Conservation (phyloP, 2,113 vertebrate species). For the Empidonax traillii region DNA sequence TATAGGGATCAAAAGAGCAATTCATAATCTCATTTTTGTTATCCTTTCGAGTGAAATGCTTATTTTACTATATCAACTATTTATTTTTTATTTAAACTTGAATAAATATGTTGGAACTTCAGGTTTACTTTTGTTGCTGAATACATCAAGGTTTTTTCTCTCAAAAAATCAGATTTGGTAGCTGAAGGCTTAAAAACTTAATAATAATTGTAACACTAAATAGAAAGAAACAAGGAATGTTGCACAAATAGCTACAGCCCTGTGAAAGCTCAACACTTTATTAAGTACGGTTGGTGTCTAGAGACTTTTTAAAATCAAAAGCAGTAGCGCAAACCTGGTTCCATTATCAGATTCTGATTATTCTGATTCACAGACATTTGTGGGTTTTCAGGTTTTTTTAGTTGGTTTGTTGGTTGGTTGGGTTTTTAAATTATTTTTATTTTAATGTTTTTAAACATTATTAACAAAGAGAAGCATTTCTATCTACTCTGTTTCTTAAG, state of each 20-base stretch:
- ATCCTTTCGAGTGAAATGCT: accelerated
- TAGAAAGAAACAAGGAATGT: not conserved
- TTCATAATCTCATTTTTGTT: not conserved
- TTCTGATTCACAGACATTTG: not conserved
- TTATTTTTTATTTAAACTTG: not conserved
- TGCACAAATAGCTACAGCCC: not conserved
- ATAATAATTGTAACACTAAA: not conserved
- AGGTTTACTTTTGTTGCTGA: not conserved
- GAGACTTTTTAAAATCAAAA: not conserved
- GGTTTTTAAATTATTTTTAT: not conserved
- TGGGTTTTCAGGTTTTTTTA: not conserved
- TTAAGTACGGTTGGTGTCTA: not conserved
- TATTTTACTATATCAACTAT: not conserved
- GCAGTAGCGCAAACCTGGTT: not conserved
- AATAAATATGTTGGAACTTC: not conserved
- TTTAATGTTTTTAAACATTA: not conserved
- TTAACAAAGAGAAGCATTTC: not conserved
- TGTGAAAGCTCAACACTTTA: not conserved
- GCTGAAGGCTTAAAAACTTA: not conserved
- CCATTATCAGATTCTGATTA: not conserved
- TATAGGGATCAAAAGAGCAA: not conserved
- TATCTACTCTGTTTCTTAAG: not conserved
- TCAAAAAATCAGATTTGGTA: not conserved
- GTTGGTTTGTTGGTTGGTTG: accelerated
- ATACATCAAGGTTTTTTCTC: not conserved